These are phyloP conservation scores for Euphonia xanthogaster DNA, from an alignment of 2,797 vertebrate species.

Conservation along the genomic window DNA sequence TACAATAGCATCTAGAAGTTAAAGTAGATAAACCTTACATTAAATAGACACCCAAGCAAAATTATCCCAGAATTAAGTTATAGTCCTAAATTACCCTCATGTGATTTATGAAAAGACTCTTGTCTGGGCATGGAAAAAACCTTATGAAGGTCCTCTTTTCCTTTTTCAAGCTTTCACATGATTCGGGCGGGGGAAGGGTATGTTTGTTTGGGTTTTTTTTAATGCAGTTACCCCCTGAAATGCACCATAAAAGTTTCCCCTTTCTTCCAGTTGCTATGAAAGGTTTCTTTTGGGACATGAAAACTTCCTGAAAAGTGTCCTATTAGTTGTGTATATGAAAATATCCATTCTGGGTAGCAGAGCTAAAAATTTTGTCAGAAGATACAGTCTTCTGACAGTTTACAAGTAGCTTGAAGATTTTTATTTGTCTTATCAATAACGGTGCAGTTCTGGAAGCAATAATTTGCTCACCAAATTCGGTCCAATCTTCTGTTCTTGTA, in stretches of 20 bases:
- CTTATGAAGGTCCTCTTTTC: neutral
- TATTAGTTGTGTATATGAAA: neutral
- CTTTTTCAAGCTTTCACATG: neutral
- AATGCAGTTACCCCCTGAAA: neutral
- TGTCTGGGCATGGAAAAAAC: neutral
- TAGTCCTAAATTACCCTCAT: neutral
- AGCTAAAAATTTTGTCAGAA: neutral
- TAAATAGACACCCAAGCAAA: neutral
- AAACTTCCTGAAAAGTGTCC: neutral
- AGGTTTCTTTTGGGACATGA: neutral
- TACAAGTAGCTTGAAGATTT: neutral
- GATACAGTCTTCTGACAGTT: neutral
- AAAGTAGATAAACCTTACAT: neutral
- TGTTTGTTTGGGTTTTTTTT: neutral
- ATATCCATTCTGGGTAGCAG: neutral
- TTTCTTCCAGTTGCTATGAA: neutral
- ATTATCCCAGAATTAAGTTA: neutral
- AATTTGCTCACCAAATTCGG: neutral
- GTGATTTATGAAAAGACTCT: neutral
- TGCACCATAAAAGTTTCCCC: neutral
- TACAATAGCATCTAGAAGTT: neutral
- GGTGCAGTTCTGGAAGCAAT: neutral
- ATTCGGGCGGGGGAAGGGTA: neutral
- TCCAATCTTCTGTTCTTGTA: neutral
- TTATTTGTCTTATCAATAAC: neutral